A percentile compares a stretch with the other conserved stretches of the same genome.
phyloP scores from a whole-genome alignment of 23 tunicate species.

The Clavelina lepadiformis region DNA sequence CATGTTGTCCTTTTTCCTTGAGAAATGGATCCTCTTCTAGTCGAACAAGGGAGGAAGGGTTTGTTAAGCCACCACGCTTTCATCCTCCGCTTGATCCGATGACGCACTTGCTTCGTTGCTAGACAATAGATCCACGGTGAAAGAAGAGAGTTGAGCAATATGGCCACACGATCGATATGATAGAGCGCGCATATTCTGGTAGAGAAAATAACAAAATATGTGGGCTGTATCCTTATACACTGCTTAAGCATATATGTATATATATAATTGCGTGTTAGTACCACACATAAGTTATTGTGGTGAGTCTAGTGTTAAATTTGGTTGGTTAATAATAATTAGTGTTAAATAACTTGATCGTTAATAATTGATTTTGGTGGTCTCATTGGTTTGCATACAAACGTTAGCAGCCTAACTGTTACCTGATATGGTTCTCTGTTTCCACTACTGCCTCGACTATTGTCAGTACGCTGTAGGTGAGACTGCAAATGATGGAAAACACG shows the following conservation, averaged over 20 bases:
- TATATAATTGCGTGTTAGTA: no score
- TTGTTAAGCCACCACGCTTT: constrained; percentile 23
- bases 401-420: no score
- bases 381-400: no score
- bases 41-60: neutral
- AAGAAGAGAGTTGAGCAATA: constrained; percentile 34
- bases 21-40: no score
- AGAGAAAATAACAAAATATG: neutral
- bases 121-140: constrained; percentile 74
- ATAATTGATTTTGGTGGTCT: no score
- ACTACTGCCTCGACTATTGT: constrained; percentile 33
- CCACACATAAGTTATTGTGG: no score
- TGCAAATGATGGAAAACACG: constrained; percentile 51
- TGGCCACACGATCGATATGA: constrained; percentile 42
- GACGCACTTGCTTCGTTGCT: constrained; percentile 11
- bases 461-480: constrained; percentile 35
- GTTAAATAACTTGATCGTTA: no score
- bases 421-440: constrained; percentile 15
- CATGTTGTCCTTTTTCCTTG: no score
- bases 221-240: neutral
- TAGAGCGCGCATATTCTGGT: constrained; percentile 31
- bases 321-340: no score
- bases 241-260: no score
- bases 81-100: constrained; percentile 2
- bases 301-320: no score